Base-by-base conservation (phyloP, 2,113 vertebrate species). In the Pelmatolapia mariae region DNA sequence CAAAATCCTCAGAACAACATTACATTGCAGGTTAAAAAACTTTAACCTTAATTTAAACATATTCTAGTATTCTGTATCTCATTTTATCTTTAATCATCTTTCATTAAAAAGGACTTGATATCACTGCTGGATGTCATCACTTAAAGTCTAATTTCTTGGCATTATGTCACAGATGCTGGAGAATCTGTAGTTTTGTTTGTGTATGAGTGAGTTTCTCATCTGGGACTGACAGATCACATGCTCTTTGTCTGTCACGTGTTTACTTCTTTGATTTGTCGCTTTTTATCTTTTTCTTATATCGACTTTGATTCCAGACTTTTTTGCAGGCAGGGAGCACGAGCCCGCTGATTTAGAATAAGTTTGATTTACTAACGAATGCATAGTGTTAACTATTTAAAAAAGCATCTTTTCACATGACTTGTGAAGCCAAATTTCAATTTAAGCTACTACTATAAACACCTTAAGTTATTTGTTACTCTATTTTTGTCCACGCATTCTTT, bases 341-440 rank as follows among this genome's bases (percentile, higher is more conserved):
- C 2, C 33, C 11, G 3, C 33, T 68, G 61, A 68, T 68, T 22
- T 38, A 68, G 19, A 68, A 38, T 22, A 22, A 8, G 33, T 38
- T 22, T 38, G 19, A 38, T 38, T 68, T 38, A 66, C 33, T 66
- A 38, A 22, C 4, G 3, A n/a, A 38, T 8, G 18, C 19, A 66
- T 38, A 38, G 61, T 38, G 6, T 66, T 3, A 66, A 66, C 38
- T 38, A 66, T 18, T 5, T 1, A 0, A 0, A 33, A 4, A 7
- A 76, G 1, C 26, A 79, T n/a, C 0, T 50, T 33, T 29, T 18
- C 15, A 33, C 47, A 31, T 36, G 47, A 53, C n/a, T 40, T 15
- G 3, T 40, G 63, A 68, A 68, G 36, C 4, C 33, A 68, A 68
- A 68, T 68, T 40, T 68, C 7, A n/a, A n/a, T 68, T 40, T 68